Evolutionary conservation across 2,113 vertebrate species (phyloP).

Genomic region (Sitta europaea): DNA sequence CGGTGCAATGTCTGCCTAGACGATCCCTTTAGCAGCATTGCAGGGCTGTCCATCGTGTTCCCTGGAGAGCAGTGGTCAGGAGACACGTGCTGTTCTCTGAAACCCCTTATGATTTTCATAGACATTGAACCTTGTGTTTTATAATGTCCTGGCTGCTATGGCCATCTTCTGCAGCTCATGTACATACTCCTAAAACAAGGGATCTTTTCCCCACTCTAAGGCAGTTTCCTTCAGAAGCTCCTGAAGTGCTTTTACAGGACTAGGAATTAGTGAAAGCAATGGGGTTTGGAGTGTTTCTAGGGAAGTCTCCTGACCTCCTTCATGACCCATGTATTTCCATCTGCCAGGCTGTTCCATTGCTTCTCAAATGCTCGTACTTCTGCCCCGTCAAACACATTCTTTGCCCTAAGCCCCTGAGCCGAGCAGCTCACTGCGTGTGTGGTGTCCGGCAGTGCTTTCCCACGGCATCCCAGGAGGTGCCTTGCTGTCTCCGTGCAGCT

Average conservation of each 20-base stretch:
- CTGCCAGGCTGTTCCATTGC: not conserved
- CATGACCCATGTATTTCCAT: fast-evolving
- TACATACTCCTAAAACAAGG: fast-evolving
- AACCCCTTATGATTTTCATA: fast-evolving
- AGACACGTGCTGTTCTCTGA: not conserved
- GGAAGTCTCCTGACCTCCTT: not conserved
- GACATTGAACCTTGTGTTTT: fast-evolving
- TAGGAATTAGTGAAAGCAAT: not conserved
- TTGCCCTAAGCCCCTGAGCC: not conserved
- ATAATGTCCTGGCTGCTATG: not conserved
- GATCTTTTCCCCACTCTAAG: fast-evolving
- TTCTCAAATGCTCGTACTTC: fast-evolving
- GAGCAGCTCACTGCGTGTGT: fast-evolving
- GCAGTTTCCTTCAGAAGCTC: not conserved
- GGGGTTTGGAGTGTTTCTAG: not conserved
- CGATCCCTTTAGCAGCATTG: fast-evolving
- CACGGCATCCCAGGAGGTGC: fast-evolving
- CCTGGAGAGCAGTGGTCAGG: fast-evolving
- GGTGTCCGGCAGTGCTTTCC: not conserved
- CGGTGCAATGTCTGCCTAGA: fast-evolving
- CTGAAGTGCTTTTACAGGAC: no score
- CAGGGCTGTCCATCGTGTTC: fast-evolving
- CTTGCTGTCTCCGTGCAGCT: not conserved
- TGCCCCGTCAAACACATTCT: not conserved
- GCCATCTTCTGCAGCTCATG: fast-evolving